Evolutionary conservation across 1,140 invertebrate genomes (phyloP).

Genomic region (Chionoecetes opilio): DNA sequence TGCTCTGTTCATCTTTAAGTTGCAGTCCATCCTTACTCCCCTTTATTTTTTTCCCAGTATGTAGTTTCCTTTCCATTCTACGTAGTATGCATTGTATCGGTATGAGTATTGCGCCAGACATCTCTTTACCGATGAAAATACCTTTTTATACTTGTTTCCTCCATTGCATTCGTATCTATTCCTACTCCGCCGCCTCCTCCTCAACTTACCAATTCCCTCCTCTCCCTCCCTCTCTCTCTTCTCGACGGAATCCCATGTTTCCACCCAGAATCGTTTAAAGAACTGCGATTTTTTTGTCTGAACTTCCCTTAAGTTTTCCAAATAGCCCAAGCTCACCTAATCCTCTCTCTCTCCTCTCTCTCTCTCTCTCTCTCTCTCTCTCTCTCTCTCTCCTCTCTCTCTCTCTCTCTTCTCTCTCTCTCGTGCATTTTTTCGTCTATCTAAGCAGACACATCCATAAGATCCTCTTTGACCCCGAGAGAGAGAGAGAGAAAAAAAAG

Average conservation of each 20-base stretch:
- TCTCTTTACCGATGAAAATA: not conserved
- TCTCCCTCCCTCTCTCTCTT: not conserved
- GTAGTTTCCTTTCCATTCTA: not conserved
- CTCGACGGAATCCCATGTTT: not conserved
- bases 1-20: not conserved
- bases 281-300: not conserved
- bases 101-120: too few species aligned
- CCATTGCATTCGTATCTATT: not conserved
- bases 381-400: constrained; percentile 35
- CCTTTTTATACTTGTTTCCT: not conserved
- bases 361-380: constrained; percentile 41
- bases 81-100: too few species aligned
- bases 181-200: not conserved
- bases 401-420: constrained; percentile 12
- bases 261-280: not conserved
- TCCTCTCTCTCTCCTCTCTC: not conserved
- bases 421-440: not conserved
- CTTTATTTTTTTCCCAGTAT: not conserved
- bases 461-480: too few species aligned
- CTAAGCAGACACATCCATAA: not conserved
- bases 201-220: too few species aligned
- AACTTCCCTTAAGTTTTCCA: not conserved
- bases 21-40: not conserved
- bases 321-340: not conserved
- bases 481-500: not conserved